These are phyloP conservation scores for Tretioscincus oriximinensis DNA, from an alignment of 2,113 vertebrate species.

Conservation along the genomic window DNA sequence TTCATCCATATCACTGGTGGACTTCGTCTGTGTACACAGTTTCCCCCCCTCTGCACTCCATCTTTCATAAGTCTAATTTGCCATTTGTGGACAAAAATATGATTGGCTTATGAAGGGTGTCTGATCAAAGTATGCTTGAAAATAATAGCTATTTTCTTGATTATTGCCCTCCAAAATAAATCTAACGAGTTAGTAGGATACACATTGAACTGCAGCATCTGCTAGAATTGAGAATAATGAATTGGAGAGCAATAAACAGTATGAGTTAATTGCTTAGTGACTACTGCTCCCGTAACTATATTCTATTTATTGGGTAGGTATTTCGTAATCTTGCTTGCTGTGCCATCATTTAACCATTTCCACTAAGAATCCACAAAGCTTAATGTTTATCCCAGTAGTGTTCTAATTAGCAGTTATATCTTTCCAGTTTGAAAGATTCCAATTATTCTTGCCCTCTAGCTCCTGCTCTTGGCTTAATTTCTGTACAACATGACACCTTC, in stretches of 20 bases:
- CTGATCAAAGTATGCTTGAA: not conserved
- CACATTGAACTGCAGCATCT: slow-evolving; percentile 3
- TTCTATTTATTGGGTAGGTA: slow-evolving; percentile 36
- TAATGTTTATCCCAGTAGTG: slow-evolving; percentile 34
- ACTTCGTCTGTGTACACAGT: not conserved
- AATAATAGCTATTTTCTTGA: not conserved
- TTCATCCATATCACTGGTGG: no score
- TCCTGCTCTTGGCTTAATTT: slow-evolving; percentile 46
- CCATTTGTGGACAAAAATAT: not conserved
- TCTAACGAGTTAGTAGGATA: slow-evolving; percentile 12
- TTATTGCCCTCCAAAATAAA: not conserved
- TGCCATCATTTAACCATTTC: slow-evolving; percentile 32
- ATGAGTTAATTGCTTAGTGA: slow-evolving; percentile 53
- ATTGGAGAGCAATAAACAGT: not conserved
- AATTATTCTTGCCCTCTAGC: slow-evolving; percentile 41
- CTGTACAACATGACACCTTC: slow-evolving; percentile 35
- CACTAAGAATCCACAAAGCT: slow-evolving; percentile 40
- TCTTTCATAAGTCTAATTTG: not conserved
- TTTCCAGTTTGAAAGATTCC: slow-evolving; percentile 46
- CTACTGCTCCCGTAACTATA: slow-evolving; percentile 33
- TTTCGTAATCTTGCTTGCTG: slow-evolving; percentile 37
- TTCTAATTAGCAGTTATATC: slow-evolving; percentile 45
- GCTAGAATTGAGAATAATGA: slow-evolving; percentile 12
- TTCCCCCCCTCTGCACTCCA: no score
- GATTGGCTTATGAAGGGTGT: not conserved